A percentile compares a stretch with the other conserved stretches of the same genome.
These are phyloP conservation scores for Tenthredo mesomela DNA, from an alignment of 2,888 invertebrate genomes.

Conservation along the genomic window DNA sequence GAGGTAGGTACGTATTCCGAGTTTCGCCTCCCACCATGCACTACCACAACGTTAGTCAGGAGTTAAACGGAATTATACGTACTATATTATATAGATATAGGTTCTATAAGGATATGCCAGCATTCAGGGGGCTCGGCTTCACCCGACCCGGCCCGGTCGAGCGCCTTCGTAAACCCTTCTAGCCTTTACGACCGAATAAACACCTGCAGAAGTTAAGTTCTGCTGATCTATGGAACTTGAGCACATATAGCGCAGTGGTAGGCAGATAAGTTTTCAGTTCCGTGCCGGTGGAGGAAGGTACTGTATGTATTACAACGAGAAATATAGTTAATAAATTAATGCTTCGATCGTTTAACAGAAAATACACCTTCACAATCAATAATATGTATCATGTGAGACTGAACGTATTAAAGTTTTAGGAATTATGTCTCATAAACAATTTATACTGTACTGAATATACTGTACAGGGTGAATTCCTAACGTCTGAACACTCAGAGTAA, in stretches of 20 bases:
- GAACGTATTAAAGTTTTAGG: neutral
- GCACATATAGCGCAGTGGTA: neutral
- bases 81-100: neutral
- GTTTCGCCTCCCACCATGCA: neutral
- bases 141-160: neutral
- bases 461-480: too few species aligned
- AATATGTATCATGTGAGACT: neutral
- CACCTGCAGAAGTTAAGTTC: constrained; percentile 11
- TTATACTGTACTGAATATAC: neutral
- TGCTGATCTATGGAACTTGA: neutral
- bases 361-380: neutral
- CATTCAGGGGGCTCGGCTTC: neutral
- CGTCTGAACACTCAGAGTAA: too few species aligned
- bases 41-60: neutral
- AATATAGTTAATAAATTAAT: neutral
- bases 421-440: neutral
- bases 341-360: neutral
- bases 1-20: neutral
- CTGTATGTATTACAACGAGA: neutral
- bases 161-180: neutral
- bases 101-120: neutral
- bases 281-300: neutral
- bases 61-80: constrained; percentile 7
- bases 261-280: neutral
- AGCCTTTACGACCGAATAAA: constrained; percentile 15